Percentiles rank a stretch among this genome's conserved stretches.
Evolutionary conservation across 1,140 invertebrate species (phyloP).

Genomic region (Nephotettix cincticeps): DNA sequence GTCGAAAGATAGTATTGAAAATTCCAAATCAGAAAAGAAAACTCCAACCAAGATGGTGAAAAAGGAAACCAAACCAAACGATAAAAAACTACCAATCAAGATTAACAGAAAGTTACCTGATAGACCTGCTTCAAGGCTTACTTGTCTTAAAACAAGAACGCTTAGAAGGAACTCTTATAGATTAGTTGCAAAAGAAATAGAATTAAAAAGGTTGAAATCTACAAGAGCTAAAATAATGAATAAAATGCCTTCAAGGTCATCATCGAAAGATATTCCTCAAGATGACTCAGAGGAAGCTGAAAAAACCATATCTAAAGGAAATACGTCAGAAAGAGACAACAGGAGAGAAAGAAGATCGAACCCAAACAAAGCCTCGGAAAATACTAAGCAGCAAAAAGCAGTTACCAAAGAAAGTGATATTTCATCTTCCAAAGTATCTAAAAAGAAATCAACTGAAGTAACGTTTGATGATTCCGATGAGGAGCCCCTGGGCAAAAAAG

Average conservation of each 20-base stretch:
- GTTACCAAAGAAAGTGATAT: slow-evolving; percentile 27
- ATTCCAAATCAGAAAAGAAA: too few species aligned
- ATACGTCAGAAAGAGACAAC: too few species aligned
- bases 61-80: too few species aligned
- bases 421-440: slow-evolving; percentile 25
- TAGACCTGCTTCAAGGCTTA: too few species aligned
- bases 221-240: background rate
- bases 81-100: too few species aligned
- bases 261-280: background rate
- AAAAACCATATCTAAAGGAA: background rate
- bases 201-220: background rate
- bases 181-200: background rate
- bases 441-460: slow-evolving; percentile 28
- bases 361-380: background rate
- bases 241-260: background rate
- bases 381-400: background rate
- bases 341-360: background rate
- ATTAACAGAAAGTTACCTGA: too few species aligned
- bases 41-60: too few species aligned
- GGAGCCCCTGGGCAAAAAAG: slow-evolving; percentile 40
- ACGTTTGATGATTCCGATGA: slow-evolving; percentile 33
- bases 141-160: background rate
- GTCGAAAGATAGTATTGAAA: too few species aligned
- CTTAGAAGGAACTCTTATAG: background rate
- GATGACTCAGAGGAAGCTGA: background rate